Evolutionary conservation across 2,888 invertebrate genomes (phyloP).

Genomic region (Ferdinandea cuprea): DNA sequence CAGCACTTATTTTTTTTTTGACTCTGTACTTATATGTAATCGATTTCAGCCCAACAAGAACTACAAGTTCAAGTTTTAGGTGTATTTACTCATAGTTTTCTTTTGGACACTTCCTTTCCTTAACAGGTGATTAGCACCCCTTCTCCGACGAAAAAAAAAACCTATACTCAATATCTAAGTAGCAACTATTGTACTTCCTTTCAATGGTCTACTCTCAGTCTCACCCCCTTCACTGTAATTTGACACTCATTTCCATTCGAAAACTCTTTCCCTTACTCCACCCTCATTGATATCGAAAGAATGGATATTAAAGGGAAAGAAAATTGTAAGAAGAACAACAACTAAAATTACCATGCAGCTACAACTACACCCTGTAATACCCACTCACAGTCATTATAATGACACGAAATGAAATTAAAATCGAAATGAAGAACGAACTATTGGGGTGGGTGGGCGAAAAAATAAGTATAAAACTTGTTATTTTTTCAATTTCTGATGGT

Average conservation of each 20-base stretch:
- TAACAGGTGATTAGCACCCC: conserved; percentile 71
- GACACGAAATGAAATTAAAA: conserved; percentile 75
- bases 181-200: conserved; percentile 45
- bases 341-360: conserved; percentile 60
- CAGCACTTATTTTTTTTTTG: not conserved
- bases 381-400: conserved; percentile 70
- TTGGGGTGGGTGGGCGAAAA: conserved; percentile 2
- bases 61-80: conserved; percentile 36
- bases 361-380: conserved; percentile 50
- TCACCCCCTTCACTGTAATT: conserved; percentile 55
- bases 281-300: conserved; percentile 52
- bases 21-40: not conserved
- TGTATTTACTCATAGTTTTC: conserved; percentile 29
- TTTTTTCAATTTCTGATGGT: conserved; percentile 16
- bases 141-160: not conserved
- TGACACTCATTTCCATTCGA: conserved; percentile 73
- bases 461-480: conserved; percentile 52
- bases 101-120: conserved; percentile 42
- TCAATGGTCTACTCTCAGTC: conserved; percentile 36
- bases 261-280: too few species aligned
- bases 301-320: conserved; percentile 47
- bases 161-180: not conserved
- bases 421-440: conserved; percentile 70
- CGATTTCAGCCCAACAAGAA: not conserved
- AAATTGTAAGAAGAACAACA: conserved; percentile 25